These are phyloP conservation scores for Leptatherina wallacei DNA, from an alignment of 2,797 vertebrate species.

Conservation along the genomic window DNA sequence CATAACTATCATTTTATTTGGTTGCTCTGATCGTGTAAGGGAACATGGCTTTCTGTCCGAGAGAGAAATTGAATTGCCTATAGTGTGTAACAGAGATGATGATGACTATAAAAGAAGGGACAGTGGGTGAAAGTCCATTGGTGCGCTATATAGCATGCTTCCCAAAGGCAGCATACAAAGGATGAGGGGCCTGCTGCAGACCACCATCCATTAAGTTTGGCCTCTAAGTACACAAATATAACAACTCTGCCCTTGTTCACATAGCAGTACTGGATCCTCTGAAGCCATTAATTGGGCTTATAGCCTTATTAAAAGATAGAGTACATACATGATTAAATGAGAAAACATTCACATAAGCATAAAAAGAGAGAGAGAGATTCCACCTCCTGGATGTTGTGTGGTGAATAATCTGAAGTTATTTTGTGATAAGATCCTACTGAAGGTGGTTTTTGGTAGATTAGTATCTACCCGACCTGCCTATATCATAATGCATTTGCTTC, in stretches of 20 bases:
- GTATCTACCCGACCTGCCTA: not conserved
- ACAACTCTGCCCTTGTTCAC: conserved; percentile 29
- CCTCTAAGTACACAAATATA: conserved; percentile 33
- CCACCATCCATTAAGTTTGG: conserved; percentile 46
- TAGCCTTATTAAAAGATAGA: conserved; percentile 6
- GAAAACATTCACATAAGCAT: not conserved
- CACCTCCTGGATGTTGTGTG: not conserved
- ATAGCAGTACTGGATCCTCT: not conserved
- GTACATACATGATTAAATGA: not conserved
- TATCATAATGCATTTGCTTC: not conserved
- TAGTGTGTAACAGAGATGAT: conserved; percentile 36
- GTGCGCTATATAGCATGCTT: conserved; percentile 33
- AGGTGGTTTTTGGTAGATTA: conserved; percentile 11
- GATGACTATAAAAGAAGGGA: conserved; percentile 22
- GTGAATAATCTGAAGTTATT: conserved; percentile 14
- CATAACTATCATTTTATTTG: conserved; percentile 10
- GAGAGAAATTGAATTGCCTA: conserved; percentile 14
- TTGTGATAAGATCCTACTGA: conserved; percentile 1
- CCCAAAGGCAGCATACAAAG: conserved; percentile 31
- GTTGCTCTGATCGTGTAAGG: conserved; percentile 12
- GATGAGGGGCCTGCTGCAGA: conserved; percentile 27
- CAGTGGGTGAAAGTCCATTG: conserved; percentile 34
- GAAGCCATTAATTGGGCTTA: conserved; percentile 12
- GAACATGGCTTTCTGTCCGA: conserved; percentile 12
- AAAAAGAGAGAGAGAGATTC: not conserved